Base-by-base conservation (phyloP, 2,113 vertebrate genomes). In the Azemiops feae region DNA sequence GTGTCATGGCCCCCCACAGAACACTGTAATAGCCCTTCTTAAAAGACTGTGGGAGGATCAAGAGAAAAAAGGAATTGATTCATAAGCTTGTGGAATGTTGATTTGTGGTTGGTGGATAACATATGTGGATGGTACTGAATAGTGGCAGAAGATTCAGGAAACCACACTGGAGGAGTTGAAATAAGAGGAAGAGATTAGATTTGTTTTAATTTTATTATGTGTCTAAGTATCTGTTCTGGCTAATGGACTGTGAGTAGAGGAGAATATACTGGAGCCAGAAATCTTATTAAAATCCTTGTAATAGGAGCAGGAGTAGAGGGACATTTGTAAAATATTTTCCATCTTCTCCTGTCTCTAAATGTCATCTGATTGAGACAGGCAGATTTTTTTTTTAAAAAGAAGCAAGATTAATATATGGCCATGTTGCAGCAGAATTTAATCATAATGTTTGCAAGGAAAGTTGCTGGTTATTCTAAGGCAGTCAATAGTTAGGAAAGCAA, bases 401-500 rank as follows among this genome's bases (percentile, higher is more conserved):
- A 81, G 34, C 7, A 43, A 81, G 39, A 81, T 22, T 81, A 81
- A 81, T 81, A 43, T 9, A 81, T 43, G 74, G 74, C 3, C 34
- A 81, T 22, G 74, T 23, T 81, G 64, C 74, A 81, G 39, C 34
- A 81, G 20, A 81, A 39, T 81, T 87, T 45, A 87, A 87, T 27
- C 25, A 69, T 23, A 50, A 50, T 87, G 85, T 27, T 50, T 87
- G 9, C 10, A 27, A 50, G 23, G 85, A 87, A 9, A 87, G 5
- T 87, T 47, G 23, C 74, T 87, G 85, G 85, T 14, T 27, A 50
- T 50, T 87, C 25, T 27, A 91, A 95, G 81, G 74, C 92, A 93
- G 91, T 95, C 81, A 64, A 92, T 90, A 60, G 64, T 69, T 93
- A 93, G 90, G 93, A 90, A 81, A 91, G 27, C 1, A 60, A 30